A percentile compares a stretch with the other conserved stretches of the same genome.
These are phyloP conservation scores for Parauchenoglanis ngamensis DNA, from an alignment of 2,797 vertebrate genomes.

Conservation along the genomic window DNA sequence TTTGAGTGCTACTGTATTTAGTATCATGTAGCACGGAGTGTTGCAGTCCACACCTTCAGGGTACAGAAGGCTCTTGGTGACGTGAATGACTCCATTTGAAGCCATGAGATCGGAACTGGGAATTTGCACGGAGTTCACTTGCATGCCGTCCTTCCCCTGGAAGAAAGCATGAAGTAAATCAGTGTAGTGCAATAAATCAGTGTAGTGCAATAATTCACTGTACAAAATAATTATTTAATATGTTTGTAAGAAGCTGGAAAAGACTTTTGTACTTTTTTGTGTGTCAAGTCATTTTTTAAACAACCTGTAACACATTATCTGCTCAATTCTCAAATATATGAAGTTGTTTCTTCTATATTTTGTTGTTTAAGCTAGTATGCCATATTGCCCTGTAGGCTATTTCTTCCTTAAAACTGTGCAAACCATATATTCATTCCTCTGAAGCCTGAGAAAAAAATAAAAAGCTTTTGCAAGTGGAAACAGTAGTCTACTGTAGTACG, in stretches of 20 bases:
- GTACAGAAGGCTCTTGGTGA: slow-evolving; percentile 85
- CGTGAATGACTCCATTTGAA: slow-evolving; percentile 92
- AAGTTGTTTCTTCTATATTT: not conserved
- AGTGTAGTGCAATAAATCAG: not conserved
- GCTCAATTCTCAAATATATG: not conserved
- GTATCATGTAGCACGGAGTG: not conserved
- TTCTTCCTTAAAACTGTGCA: no score
- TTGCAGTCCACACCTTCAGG: slow-evolving; percentile 79
- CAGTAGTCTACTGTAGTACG: slow-evolving; percentile 2
- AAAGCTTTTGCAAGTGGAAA: not conserved
- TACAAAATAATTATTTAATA: no score
- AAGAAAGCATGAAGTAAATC: not conserved
- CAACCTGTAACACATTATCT: not conserved
- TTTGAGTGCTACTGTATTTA: not conserved
- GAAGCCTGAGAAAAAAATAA: not conserved
- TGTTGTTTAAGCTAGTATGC: not conserved
- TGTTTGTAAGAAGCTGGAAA: not conserved
- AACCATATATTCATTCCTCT: not conserved
- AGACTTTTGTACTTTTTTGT: not conserved
- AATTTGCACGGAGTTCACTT: slow-evolving; percentile 84
- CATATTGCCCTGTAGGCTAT: not conserved
- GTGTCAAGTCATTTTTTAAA: not conserved
- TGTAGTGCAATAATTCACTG: not conserved
- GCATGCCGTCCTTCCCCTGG: slow-evolving; percentile 84
- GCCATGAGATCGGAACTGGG: slow-evolving; percentile 88